Base-by-base conservation (phyloP, 2,797 vertebrate genomes). In the Enteromius mattozi region DNA sequence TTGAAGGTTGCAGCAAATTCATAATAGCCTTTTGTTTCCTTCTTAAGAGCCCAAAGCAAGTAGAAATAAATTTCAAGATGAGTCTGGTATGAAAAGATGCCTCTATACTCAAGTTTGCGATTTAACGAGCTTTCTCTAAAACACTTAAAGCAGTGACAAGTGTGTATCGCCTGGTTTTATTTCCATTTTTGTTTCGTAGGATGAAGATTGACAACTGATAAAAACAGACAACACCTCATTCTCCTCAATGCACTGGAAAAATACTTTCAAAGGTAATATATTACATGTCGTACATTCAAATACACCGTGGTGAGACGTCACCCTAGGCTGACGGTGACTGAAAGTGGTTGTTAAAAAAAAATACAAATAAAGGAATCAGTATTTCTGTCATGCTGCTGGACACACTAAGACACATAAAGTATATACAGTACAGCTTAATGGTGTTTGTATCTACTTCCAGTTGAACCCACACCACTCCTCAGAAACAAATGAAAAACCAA, bases 181-280 rank as follows among this genome's bases (percentile, higher is more conserved):
- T 85, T 81, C 79, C 72, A n/a, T 63, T 54, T 78, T 80, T 78
- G 19, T 76, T 35, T 49, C 85, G 85, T 82, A 82, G 76, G 84
- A 59, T 77, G 35, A 77, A 79, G 40, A 82, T 51, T 54, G 66
- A 63, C 6, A 54, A 65, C 76, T 86, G 68, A 88, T 80, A 42
- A 79, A 86, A 89, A 88, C 86, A 89, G 74, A 88, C 89, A 88
- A 89, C 70, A 87, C 84, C 85, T 85, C 85, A 83, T 86, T 91
- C 87, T 89, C 88, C 88, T 84, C 30, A 61, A 75, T 63, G 82
- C 69, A 49, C 79, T 88, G 82, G 80, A 79, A 69, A 88, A 90
- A 92, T 88, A 93, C 83, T 91, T 91, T 89, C 85, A 85, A 88
- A 83, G 81, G 69, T 86, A 90, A 89, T 91, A 90, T 89, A 90